Evolutionary conservation across 2,113 vertebrate species (phyloP).

Genomic region (Corydoras sp.): DNA sequence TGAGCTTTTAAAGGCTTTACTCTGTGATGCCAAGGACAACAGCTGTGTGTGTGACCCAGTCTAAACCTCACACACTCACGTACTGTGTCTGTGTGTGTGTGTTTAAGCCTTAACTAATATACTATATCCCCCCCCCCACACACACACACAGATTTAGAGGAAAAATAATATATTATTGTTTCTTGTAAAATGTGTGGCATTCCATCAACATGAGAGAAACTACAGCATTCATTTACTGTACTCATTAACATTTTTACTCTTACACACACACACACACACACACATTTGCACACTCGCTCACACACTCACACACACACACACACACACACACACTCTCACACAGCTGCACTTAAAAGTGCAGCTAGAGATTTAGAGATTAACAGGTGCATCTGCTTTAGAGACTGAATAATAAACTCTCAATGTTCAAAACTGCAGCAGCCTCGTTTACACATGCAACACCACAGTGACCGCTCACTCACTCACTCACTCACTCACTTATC

Average conservation of each 20-base stretch:
- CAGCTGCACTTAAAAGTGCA: neutral
- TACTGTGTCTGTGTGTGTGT: neutral
- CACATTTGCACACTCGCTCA: conserved; percentile 7
- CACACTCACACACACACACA: neutral
- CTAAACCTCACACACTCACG: neutral
- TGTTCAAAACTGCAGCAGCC: neutral
- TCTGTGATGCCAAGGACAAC: conserved; percentile 10
- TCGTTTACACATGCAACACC: too few species aligned
- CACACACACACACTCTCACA: conserved; percentile 12
- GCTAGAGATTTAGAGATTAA: neutral
- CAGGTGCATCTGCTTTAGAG: neutral
- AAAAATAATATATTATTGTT: neutral
- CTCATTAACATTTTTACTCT: neutral
- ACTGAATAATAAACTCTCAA: neutral
- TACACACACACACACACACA: neutral
- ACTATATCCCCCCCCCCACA: neutral
- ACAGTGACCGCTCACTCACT: neutral
- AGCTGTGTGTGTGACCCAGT: conserved; percentile 3
- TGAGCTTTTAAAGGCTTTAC: neutral
- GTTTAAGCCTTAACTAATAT: neutral
- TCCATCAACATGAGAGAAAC: too few species aligned
- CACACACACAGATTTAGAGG: neutral
- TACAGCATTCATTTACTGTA: too few species aligned
- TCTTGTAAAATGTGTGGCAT: neutral
- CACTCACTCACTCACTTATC: too few species aligned